Base-by-base conservation (phyloP, 2,797 vertebrate genomes). In the Peromyscus melanophrys region DNA sequence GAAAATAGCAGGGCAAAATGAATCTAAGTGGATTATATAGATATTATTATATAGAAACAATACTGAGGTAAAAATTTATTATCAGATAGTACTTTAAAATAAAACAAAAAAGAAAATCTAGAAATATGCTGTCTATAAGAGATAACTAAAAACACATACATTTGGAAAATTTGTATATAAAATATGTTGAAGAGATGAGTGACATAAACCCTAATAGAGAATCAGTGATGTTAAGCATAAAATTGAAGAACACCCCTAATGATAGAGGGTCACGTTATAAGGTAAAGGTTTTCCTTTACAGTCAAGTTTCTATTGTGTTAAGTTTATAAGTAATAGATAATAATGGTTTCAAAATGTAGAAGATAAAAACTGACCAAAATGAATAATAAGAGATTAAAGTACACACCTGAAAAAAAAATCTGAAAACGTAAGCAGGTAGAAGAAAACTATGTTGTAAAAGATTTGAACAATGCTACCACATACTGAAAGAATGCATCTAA, bases 1-100 rank as follows among this genome's bases (percentile, higher is more conserved):
- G 37, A 73, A 95, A 95, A 73, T n/a, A 92, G 4, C 57, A 73
- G 31, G 65, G 5, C 55, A 92, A 95, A 95, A 86, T 81, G 25
- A 59, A 43, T 83, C 61, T 27, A 87, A 90, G n/a, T 46, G 21
- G 27, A 84, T 55, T 80, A 49, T 57, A 34, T 89, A 86, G 29
- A 81, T 55, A 9, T 81, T 92, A 65, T 96, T 87, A 46, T 49
- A 80, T 85, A 29, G 43, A 95, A 95, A 29, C 11, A 78, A 57
- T 81, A 25, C 52, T 59, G 9, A 92, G 23, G 52, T 63, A 76
- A 69, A 90, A 90, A 49, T 13, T 67, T 63, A 69, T 76, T 27
- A 10, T 86, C 31, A 52, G 31, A 19, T 1, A 40, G 27, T 81
- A 73, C 88, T 92, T 82, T 65, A 61, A 73, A 93, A 85, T 37